Evolutionary conservation across 2,888 invertebrate species (phyloP).

Genomic region (Pseudolycoriella hygida): DNA sequence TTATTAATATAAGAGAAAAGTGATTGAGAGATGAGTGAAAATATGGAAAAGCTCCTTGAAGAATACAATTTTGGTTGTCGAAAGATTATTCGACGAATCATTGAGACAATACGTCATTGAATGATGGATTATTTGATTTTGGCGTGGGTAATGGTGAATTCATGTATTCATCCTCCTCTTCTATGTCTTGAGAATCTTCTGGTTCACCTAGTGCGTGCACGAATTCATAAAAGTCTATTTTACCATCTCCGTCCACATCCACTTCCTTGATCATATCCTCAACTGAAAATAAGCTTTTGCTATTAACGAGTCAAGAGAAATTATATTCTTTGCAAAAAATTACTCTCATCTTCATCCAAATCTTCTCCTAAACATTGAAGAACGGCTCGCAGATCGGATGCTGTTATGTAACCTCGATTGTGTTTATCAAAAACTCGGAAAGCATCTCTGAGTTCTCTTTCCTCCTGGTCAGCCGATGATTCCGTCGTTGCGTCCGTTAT

Average conservation of each 20-base stretch:
- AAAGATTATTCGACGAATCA: too few relatives aligned
- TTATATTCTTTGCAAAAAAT: too few relatives aligned
- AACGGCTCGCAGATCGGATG: conserved; percentile 72
- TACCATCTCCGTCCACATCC: conserved; percentile 84
- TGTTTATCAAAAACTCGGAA: conserved; percentile 83
- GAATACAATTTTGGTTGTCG: too few relatives aligned
- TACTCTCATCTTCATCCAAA: conserved; percentile 77
- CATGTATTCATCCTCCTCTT: conserved; percentile 43
- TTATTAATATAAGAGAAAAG: too few relatives aligned
- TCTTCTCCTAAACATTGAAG: conserved; percentile 79
- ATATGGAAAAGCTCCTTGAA: too few relatives aligned
- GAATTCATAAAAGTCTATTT: conserved; percentile 81
- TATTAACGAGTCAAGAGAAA: conserved; percentile 9
- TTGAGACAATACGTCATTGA: too few relatives aligned
- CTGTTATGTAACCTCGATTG: conserved; percentile 77
- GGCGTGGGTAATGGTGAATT: conserved; percentile 25
- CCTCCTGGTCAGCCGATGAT: conserved; percentile 58
- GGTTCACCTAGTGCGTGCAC: conserved; percentile 75
- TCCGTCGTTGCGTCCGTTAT: conserved; percentile 47
- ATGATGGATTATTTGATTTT: conserved; percentile 13
- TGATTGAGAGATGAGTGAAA: too few relatives aligned
- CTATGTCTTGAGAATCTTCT: conserved; percentile 58
- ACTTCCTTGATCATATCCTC: conserved; percentile 96
- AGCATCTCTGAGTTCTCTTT: conserved; percentile 66
- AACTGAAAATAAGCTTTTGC: conserved; percentile 37